Evolutionary conservation across 2,888 invertebrate species (phyloP), one percentile per base, ranked within the genome.

Genomic region (Cordilura impudica): DNA sequence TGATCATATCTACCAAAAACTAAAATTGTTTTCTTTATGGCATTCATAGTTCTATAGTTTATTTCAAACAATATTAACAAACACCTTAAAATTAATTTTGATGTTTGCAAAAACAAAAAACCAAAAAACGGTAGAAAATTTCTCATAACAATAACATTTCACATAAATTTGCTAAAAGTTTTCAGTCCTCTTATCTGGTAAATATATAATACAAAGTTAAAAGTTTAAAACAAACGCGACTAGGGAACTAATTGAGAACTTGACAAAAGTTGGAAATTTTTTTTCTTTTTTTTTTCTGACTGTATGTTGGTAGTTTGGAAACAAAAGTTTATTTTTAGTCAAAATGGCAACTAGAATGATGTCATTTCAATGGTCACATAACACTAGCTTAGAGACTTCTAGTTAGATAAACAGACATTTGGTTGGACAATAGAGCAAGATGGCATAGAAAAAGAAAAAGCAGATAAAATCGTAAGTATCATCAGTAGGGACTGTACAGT

Each of bases 241-340:
- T 70, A 51, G 73, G 78, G 73, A 78, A 70, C 78, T 73, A 73
- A 78, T 78, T 78, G 69, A 70, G 73, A 73, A 73, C 69, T 78
- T 69, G 56, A 60, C 53, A 53, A 69, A 78, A 78, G 73, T 73
- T 70, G 47, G 73, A 53, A 51, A n/a, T n/a, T n/a, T n/a, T n/a
- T n/a, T n/a, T n/a, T n/a, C n/a, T n/a, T n/a, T n/a, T n/a, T n/a
- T 69, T 45, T 51, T 65, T 69, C 26, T 58, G 19, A n/a, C 29
- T 65, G 19, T 69, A 78, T 67, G 67, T 49, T 72, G 49, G 67
- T 45, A 54, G 61, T 47, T 69, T 69, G 53, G 3, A 21, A 45
- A 35, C 21, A 35, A 56, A 56, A 35, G 35, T 56, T 18, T 19
- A 14, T 47, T n/a, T 16, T 18, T 18, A 6, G 16, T 14, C 45